Evolutionary conservation across 2,797 vertebrate genomes (phyloP).

Genomic region (Typhlichthys subterraneus): DNA sequence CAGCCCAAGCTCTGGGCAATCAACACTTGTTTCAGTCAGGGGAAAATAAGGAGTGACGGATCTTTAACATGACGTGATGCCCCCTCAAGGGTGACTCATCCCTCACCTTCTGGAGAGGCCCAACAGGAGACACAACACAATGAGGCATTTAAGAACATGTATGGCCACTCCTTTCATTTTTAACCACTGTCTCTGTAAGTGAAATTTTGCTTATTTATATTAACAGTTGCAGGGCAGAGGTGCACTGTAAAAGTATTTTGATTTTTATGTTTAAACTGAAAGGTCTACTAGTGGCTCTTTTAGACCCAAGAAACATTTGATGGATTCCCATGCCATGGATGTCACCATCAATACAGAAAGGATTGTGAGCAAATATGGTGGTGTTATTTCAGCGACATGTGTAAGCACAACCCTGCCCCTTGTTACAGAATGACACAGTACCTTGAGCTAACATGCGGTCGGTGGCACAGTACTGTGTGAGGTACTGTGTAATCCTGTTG

Average conservation of each 20-base stretch:
- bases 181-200: slow-evolving; percentile 43
- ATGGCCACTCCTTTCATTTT: slow-evolving; percentile 53
- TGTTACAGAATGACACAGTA: too few relatives aligned
- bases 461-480: too few relatives aligned
- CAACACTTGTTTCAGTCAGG: slow-evolving; percentile 55
- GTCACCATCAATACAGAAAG: too few relatives aligned
- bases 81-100: slow-evolving; percentile 40
- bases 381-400: too few relatives aligned
- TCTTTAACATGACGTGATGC: slow-evolving; percentile 39
- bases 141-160: slow-evolving; percentile 26
- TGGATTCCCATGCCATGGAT: too few relatives aligned
- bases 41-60: slow-evolving; percentile 39
- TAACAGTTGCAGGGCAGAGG: slow-evolving; percentile 43
- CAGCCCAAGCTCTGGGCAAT: slow-evolving; percentile 56
- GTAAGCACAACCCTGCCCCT: too few relatives aligned
- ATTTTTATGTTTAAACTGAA: background rate
- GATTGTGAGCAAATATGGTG: too few relatives aligned
- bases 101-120: slow-evolving; percentile 28
- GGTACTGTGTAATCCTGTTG: too few relatives aligned
- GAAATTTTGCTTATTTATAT: slow-evolving; percentile 52
- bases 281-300: too few relatives aligned
- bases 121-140: slow-evolving; percentile 4
- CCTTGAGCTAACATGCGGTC: too few relatives aligned
- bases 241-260: background rate
- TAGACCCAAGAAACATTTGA: too few relatives aligned